Evolutionary conservation across 2,888 invertebrate species (phyloP).

Genomic region (Labia minor): DNA sequence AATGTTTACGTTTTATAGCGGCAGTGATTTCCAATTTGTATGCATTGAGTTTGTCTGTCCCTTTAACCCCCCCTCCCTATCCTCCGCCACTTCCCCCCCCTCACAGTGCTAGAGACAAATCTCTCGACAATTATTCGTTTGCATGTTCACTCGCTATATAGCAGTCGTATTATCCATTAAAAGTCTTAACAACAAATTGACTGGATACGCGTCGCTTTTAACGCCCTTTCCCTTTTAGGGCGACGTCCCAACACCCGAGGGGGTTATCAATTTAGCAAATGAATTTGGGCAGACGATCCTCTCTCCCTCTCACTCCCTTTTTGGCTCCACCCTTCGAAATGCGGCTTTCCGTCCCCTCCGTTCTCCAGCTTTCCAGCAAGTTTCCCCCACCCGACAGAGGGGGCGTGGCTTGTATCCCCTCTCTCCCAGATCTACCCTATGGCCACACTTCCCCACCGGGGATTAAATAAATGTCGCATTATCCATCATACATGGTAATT

Average conservation of each 20-base stretch:
- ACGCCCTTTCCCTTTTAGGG: neutral
- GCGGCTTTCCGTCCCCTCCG: too few species aligned
- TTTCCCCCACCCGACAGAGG: neutral
- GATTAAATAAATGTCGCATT: neutral
- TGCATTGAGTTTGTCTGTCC: too few species aligned
- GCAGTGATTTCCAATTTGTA: too few species aligned
- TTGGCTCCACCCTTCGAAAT: neutral
- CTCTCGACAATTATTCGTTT: neutral
- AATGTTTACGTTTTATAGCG: too few species aligned
- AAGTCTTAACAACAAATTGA: constrained; percentile 13
- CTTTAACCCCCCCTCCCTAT: too few species aligned
- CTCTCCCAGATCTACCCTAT: neutral
- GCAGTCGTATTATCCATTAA: constrained; percentile 2
- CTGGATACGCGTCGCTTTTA: constrained; percentile 13
- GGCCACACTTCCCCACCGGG: too few species aligned
- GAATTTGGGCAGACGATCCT: neutral
- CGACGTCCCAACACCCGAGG: too few species aligned
- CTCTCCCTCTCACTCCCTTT: neutral
- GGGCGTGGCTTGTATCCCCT: neutral
- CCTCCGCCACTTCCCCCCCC: neutral
- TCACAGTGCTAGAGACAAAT: neutral
- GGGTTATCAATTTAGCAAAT: constrained; percentile 5
- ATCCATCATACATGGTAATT: constrained; percentile 13
- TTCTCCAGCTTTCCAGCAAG: neutral
- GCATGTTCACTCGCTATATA: neutral